These are phyloP conservation scores for Passer domesticus DNA, from an alignment of 2,113 vertebrate species.

Conservation along the genomic window DNA sequence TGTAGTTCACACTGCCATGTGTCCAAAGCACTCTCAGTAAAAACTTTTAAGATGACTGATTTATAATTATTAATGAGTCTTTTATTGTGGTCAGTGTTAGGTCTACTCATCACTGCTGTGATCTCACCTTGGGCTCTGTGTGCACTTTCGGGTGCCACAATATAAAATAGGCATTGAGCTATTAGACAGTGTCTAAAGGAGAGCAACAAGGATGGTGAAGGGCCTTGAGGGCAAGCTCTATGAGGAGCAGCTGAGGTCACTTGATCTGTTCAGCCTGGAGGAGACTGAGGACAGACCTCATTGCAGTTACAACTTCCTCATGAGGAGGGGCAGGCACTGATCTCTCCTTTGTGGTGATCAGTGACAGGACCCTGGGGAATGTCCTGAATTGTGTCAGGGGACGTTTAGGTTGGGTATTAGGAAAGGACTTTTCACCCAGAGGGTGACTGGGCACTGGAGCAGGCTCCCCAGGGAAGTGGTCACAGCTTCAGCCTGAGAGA, in stretches of 20 bases:
- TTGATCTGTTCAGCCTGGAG: background rate
- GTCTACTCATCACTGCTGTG: fast-evolving
- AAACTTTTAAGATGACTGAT: background rate
- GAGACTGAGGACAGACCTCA: background rate
- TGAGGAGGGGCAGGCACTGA: too few relatives aligned
- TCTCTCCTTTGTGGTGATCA: background rate
- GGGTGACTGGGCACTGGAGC: background rate
- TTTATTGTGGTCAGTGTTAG: background rate
- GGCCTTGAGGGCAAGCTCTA: fast-evolving
- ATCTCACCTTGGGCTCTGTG: background rate
- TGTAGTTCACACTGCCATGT: background rate
- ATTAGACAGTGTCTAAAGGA: background rate
- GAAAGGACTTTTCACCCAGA: background rate
- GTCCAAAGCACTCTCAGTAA: background rate
- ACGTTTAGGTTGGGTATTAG: background rate
- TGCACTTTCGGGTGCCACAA: background rate
- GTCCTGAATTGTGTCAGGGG: background rate
- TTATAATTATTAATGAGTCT: background rate
- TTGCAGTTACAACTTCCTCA: background rate
- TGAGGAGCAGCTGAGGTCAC: background rate
- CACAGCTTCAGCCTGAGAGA: too few relatives aligned
- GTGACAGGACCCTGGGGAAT: background rate
- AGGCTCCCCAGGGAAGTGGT: background rate
- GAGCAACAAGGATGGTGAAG: background rate
- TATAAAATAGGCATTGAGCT: background rate